Base-by-base conservation (phyloP, 2,888 invertebrate species). In the Hirtodrosophila trivittata region DNA sequence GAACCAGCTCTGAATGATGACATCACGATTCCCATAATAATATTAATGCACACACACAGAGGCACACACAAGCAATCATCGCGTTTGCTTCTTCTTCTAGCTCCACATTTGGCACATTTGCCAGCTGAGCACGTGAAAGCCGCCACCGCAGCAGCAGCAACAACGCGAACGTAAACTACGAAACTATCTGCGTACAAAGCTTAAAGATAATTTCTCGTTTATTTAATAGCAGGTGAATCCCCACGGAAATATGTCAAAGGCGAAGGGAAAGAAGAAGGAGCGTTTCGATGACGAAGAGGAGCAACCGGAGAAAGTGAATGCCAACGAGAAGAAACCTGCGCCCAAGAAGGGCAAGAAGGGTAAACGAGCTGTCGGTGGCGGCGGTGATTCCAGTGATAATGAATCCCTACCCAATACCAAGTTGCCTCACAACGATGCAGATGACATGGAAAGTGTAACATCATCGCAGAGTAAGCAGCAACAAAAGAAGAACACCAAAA, bases 371-470 rank as follows among this genome's bases (percentile, higher is more conserved):
- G 59, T 51, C 21, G 63, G 45, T 32, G 92, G 92, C 21, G 93
- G 92, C 30, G 93, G 89, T 73, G 91, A 89, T 63, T 92, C 92
- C 52, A 92, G 92, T 58, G 92, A 92, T 49, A 93, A 93, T 67
- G 92, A 93, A 56, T 71, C 82, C 54, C 39, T 68, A 2, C 52
- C 58, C 0, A 71, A 63, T 18, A 75, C 37, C 33, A 77, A 72
- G 38, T 45, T 43, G 4, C 60, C 41, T 39, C 49, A 37, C 1
- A 64, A 42, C 21, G 75, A 91, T 26, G 90, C 91, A 67, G 92
- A 92, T 51, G 89, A 88, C 2, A 45, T 81, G 13, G 88, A 89
- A 38, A 77, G 80, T 39, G 32, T 77, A 1, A 83, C 81, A 21
- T 76, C 84, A 0, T 68, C 64, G n/a, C 77, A 72, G 7, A 87